Evolutionary conservation across 2,113 vertebrate genomes (phyloP).

Genomic region (Anoplopoma fimbria): DNA sequence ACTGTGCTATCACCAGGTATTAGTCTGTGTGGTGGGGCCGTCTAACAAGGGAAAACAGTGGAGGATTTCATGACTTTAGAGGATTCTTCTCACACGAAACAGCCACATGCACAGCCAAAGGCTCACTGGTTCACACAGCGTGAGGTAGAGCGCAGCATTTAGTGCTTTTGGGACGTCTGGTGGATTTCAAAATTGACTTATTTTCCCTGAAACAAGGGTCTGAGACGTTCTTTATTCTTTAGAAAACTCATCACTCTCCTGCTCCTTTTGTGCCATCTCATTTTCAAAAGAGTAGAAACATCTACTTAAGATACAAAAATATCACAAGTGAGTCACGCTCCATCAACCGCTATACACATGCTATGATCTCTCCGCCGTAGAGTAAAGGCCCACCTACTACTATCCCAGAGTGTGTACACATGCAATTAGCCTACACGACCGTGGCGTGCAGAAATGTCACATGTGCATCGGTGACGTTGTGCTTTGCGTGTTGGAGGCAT

Average conservation of each 20-base stretch:
- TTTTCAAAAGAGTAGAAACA: background rate
- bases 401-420: conserved; percentile 8
- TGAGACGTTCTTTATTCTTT: background rate
- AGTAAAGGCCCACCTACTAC: background rate
- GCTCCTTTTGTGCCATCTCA: conserved; percentile 5
- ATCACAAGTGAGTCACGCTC: background rate
- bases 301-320: background rate
- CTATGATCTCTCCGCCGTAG: background rate
- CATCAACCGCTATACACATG: background rate
- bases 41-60: conserved; percentile 61
- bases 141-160: background rate
- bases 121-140: background rate
- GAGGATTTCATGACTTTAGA: conserved; percentile 65
- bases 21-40: conserved; percentile 39
- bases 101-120: conserved; percentile 33
- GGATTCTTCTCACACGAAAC: conserved; percentile 65
- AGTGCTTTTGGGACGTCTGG: background rate
- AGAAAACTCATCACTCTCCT: background rate
- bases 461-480: conserved; percentile 59
- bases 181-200: background rate
- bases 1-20: conserved; percentile 56
- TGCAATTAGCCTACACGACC: conserved; percentile 48
- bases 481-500: conserved; percentile 67
- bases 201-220: background rate
- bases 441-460: conserved; percentile 63